Base-by-base conservation (phyloP, 2,797 vertebrate genomes). In the Fringilla coelebs region DNA sequence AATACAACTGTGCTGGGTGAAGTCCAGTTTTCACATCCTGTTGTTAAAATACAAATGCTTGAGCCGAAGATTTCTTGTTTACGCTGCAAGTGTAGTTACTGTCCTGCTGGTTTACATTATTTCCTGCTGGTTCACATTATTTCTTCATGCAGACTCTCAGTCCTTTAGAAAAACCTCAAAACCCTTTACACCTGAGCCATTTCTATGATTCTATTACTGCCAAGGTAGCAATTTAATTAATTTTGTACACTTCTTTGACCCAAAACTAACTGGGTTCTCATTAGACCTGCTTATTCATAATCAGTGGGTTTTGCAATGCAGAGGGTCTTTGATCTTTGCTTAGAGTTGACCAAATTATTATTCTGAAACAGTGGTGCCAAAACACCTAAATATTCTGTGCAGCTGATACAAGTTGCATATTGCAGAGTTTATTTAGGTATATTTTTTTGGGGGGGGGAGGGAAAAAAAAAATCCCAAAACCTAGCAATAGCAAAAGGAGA, bases 361-460 rank as follows among this genome's bases (percentile, higher is more conserved):
- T 36, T 80, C 43, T 62, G 43, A 65, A 94, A 85, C 5, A 43
- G 12, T 34, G 20, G 25, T 65, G 22, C 22, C 67, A 81, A 77
- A 85, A 32, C 1, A 4, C 11, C n/a, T 38, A 73, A 66, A 70
- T 22, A 17, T 7, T 63, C 6, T 12, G 10, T 68, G 41, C 41
- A 83, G 51, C 48, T 75, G 66, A 58, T 0, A 34, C 55, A 57
- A 57, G 22, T 8, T 57, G 15, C 55, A 34, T 17, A 57, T 34
- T 57, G 55, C 22, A 57, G 22, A 57, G n/a, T 34, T 57, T 57
- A 63, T 40, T 36, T 63, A 12, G 5, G 81, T 29, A 7, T 40
- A 13, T 14, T 46, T 76, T 76, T 61, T 6, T 2, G 2, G 1
- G 8, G 13, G 11, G 17, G 4, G 7, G 2, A 9, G 4, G 13